Conservation (phyloP, 2,113 vertebrate species). For the Okapia johnstoni region DNA sequence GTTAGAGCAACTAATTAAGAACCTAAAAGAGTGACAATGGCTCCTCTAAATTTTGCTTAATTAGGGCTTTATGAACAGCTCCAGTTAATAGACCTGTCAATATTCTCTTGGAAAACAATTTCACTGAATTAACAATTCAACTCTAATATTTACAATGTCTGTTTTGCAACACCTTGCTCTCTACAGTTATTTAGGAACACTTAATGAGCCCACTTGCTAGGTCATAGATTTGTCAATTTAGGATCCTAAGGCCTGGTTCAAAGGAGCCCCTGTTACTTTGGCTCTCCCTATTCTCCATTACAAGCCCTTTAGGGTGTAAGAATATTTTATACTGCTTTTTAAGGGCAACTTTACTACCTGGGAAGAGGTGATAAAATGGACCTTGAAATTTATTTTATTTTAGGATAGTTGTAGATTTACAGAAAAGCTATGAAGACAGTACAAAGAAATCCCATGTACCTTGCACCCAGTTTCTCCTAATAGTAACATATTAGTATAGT, state of each 20-base stretch:
- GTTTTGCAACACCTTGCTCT: slow-evolving; percentile 1
- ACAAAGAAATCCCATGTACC: background rate
- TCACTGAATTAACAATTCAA: slow-evolving; percentile 38
- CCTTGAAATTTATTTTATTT: slow-evolving; percentile 1
- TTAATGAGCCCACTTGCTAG: background rate
- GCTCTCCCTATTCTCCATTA: background rate
- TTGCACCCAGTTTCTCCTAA: background rate
- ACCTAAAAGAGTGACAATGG: slow-evolving; percentile 37
- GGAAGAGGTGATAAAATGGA: background rate
- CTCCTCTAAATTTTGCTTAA: slow-evolving; percentile 45
- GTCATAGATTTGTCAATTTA: background rate
- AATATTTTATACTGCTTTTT: background rate
- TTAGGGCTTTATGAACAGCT: slow-evolving; percentile 49
- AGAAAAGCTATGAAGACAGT: background rate
- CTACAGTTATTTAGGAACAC: background rate
- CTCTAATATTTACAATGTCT: slow-evolving; percentile 19
- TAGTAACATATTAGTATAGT: background rate
- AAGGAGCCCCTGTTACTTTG: background rate
- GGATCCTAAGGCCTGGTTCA: background rate
- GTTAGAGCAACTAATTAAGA: slow-evolving; percentile 62
- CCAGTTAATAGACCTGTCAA: slow-evolving; percentile 36
- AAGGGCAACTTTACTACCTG: background rate
- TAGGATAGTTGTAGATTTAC: background rate
- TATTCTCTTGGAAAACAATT: slow-evolving; percentile 40
- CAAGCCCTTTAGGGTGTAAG: background rate